Percentiles rank a stretch among this genome's conserved stretches.
phyloP scores from a whole-genome alignment of 2,888 invertebrate species.

The Cataglyphis albicans region DNA sequence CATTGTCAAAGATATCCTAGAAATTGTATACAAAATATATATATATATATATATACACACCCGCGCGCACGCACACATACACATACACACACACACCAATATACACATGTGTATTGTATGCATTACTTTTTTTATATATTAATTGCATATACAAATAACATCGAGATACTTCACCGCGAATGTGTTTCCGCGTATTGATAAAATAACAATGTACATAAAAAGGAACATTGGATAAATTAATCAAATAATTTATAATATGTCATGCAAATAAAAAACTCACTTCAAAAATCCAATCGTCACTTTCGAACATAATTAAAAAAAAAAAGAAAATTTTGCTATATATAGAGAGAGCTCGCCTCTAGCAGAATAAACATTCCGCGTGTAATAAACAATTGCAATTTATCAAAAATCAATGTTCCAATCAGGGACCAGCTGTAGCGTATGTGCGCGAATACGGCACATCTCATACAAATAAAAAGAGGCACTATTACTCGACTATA shows the following conservation, averaged over 20 bases:
- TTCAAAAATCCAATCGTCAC: slow-evolving; percentile 78
- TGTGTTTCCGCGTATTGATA: background rate
- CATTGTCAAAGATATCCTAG: slow-evolving; percentile 77
- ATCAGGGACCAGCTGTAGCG: no score
- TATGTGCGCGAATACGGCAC: no score
- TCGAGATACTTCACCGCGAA: background rate
- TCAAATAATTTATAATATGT: background rate
- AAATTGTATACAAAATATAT: slow-evolving; percentile 52
- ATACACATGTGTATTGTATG: background rate
- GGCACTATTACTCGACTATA: no score
- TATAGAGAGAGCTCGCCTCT: no score
- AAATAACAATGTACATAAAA: slow-evolving; percentile 2
- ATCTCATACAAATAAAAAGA: no score
- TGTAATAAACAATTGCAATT: no score
- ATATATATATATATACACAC: no score
- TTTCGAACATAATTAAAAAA: slow-evolving; percentile 66
- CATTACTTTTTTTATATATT: background rate
- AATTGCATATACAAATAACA: background rate
- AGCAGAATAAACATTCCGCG: background rate
- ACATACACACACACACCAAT: no score
- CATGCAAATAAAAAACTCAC: slow-evolving; percentile 58
- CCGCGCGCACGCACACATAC: accelerated
- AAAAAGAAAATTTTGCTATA: background rate
- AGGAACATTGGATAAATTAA: background rate
- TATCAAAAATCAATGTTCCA: no score